Base-by-base conservation (phyloP, 2,797 vertebrate genomes). In the Helarctos malayanus region DNA sequence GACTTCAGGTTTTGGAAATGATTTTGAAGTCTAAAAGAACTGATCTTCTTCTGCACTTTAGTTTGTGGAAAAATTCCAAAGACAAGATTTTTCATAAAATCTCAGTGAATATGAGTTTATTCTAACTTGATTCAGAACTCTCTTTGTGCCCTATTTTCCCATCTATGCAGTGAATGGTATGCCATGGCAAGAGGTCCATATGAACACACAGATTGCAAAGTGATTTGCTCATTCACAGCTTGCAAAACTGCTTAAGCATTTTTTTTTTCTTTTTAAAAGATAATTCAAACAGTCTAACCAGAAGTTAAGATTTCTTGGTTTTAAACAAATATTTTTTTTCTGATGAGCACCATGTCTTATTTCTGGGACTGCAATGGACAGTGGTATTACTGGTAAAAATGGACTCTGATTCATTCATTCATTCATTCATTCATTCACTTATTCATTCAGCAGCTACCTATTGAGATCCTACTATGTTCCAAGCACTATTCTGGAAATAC, bases 41-140 rank as follows among this genome's bases (percentile, higher is more conserved):
- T 41, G 52, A 91, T 35, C 8, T 78, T 47, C 71, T 93, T 83
- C 73, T 95, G 49, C 61, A 35, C 49, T 95, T 91, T 41, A 13
- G 6, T 47, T 54, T 93, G 52, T 89, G 69, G n/a, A 94, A 59
- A 86, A 94, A 89, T 89, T 63, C 38, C 94, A 89, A 89, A 91
- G 69, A 73, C 8, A n/a, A 80, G 19, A 59, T 88, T 88, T 81
- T 71, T 63, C 27, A 68, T 61, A 49, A 97, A 93, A 84, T 71
- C 32, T 18, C 19, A 85, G 29, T 2, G 25, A 91, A 54, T 59
- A 8, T n/a, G 52, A 97, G 21, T 68, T 95, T 61, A 56, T 90
- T 75, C 29, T 68, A n/a, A 78, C 38, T 57, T 84, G 76, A 80
- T 32, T 79, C n/a, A 92, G 63, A 95, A 47, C 12, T 65, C 12